A percentile compares a stretch with the other conserved stretches of the same genome.
Evolutionary conservation across 1,140 invertebrate species (phyloP).

Genomic region (Cotesia chilonis): DNA sequence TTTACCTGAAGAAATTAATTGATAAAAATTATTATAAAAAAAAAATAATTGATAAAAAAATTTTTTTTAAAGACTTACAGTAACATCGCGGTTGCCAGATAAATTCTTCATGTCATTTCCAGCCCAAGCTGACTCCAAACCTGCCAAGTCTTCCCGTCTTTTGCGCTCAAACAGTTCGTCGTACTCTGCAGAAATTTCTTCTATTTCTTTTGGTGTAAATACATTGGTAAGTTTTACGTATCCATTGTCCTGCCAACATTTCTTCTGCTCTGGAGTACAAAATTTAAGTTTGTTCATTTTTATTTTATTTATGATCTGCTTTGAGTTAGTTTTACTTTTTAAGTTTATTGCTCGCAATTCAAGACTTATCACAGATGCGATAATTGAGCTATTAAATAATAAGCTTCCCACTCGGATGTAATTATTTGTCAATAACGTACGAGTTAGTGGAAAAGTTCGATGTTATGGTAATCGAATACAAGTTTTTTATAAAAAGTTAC

Average conservation of each 20-base stretch:
- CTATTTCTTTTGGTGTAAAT: constrained; percentile 60
- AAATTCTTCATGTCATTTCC: constrained; percentile 63
- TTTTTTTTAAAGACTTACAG: constrained; percentile 46
- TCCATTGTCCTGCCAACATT: constrained; percentile 66
- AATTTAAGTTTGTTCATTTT: constrained; percentile 53
- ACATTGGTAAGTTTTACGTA: constrained; percentile 65
- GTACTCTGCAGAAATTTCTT: constrained; percentile 64
- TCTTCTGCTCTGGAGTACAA: constrained; percentile 61
- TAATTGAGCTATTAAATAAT: constrained; percentile 1
- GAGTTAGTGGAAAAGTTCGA: neutral
- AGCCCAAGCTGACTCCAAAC: constrained; percentile 65
- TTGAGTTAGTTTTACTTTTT: no score
- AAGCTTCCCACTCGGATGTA: neutral
- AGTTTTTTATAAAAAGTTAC: no score
- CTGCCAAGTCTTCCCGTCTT: constrained; percentile 47
- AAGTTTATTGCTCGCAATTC: no score
- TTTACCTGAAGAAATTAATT: constrained; percentile 57
- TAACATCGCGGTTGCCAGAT: constrained; percentile 53
- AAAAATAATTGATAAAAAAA: constrained; percentile 3
- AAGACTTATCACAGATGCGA: neutral
- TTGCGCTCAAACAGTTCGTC: constrained; percentile 63
- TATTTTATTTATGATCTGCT: neutral
- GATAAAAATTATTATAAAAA: constrained; percentile 10
- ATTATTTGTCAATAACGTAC: no score
- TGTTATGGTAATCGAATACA: neutral